These are phyloP conservation scores for Prionailurus bengalensis DNA, from an alignment of 2,113 vertebrate species.

Conservation along the genomic window DNA sequence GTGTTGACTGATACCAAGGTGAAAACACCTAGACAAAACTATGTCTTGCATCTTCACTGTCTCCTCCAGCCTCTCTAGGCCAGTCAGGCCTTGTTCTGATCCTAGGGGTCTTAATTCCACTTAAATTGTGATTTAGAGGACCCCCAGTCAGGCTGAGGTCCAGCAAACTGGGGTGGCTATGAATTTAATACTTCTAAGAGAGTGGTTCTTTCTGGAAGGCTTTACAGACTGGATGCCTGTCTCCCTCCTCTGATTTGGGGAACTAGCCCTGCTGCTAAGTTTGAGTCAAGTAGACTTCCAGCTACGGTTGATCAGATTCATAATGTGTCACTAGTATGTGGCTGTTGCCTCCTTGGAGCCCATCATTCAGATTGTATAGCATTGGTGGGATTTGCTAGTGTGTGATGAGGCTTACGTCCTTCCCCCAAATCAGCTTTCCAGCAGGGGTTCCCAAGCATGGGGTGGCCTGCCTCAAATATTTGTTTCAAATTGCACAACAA, in stretches of 20 bases:
- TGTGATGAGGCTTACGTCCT: background rate
- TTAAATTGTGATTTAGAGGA: background rate
- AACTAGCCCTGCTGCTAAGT: background rate
- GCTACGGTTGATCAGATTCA: background rate
- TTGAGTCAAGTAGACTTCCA: background rate
- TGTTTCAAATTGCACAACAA: background rate
- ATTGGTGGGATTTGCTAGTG: background rate
- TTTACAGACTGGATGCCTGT: background rate
- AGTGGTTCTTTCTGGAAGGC: background rate
- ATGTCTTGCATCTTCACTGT: background rate
- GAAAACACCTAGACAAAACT: conserved; percentile 37
- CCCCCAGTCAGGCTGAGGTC: background rate
- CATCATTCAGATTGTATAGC: background rate
- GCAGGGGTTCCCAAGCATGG: background rate
- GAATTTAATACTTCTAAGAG: background rate
- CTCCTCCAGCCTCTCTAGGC: background rate
- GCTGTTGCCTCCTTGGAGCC: background rate
- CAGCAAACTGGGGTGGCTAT: background rate
- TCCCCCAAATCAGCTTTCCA: conserved; percentile 21
- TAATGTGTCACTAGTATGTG: background rate
- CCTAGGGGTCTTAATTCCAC: background rate
- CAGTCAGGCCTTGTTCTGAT: background rate
- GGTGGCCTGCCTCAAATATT: background rate
- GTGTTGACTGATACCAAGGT: background rate
- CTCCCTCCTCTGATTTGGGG: background rate